Evolutionary conservation across 2,113 vertebrate species (phyloP), one percentile per base, ranked within the genome.

Genomic region (Poeciliopsis turrubarensis): DNA sequence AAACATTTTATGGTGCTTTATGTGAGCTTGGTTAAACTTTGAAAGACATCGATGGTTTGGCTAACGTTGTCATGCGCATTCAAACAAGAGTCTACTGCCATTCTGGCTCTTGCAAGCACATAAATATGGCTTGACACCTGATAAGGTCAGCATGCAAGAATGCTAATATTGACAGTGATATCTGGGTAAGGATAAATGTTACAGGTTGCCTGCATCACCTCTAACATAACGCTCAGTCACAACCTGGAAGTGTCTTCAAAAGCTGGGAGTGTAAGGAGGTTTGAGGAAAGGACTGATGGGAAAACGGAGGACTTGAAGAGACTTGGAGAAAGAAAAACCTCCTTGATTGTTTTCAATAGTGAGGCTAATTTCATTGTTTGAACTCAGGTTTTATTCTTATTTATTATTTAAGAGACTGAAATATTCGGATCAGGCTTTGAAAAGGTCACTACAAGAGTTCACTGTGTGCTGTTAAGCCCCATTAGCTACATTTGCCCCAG

Each of bases 121-220:
- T 73, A 65, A 82, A 60, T 4, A 54, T 54, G 37, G 60, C 12
- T 61, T 76, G 34, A 30, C 34, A n/a, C 51, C 51, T 30, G 63
- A 14, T 67, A 29, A 73, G 39, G 70, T 78, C 47, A 65, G 64
- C 51, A 62, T n/a, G 12, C 44, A 32, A 27, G 62, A 19, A 60
- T 66, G 54, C 17, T 65, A 4, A 66, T 15, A 61, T 17, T 69
- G 57, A 54, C 51, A 54, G 9, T 25, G 51, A 54, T 51, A 62
- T 31, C 25, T 34, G 32, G 32, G 9, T 8, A 60, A 57, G n/a
- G 32, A 31, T 5, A 29, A 47, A 30, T 22, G 27, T 47, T 30
- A 68, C 4, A 51, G 26, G 39, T 68, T 47, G 27, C n/a, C 14
- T 54, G 3, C 14, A 6, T 22, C 15, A 30, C 31, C 19, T 5